A percentile compares a stretch with the other conserved stretches of the same genome.
These are phyloP conservation scores for Nomada fucata DNA, from an alignment of 2,888 invertebrate genomes.

Conservation along the genomic window DNA sequence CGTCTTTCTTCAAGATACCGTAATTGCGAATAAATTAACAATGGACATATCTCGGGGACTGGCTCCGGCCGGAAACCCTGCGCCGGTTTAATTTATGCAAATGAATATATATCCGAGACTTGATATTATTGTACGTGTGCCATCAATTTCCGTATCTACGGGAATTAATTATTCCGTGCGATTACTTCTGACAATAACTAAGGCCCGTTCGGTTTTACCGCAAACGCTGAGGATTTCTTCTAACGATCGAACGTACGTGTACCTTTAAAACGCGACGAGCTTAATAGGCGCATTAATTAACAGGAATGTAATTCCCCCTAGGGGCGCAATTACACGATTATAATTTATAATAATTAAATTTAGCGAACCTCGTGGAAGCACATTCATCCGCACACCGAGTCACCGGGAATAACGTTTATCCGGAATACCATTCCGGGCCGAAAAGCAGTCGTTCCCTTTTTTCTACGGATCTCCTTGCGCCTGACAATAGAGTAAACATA, in stretches of 20 bases:
- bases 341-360: no score
- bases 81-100: constrained; percentile 45
- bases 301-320: no score
- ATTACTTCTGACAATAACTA: no score
- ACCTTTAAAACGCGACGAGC: no score
- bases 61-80: neutral
- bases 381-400: no score
- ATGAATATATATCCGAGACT: constrained; percentile 35
- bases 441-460: neutral
- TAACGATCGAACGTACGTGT: neutral
- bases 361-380: no score
- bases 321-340: no score
- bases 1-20: neutral
- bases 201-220: neutral
- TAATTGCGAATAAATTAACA: constrained; percentile 52
- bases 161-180: neutral
- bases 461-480: neutral
- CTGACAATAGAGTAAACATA: neutral
- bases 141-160: constrained; percentile 7
- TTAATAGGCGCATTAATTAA: no score
- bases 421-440: neutral
- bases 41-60: constrained; percentile 12
- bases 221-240: neutral
- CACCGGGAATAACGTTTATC: no score
- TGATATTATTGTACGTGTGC: neutral